Evolutionary conservation across 2,888 invertebrate genomes (phyloP), one percentile per base, ranked within the genome.

Genomic region (Lasioglossum malachurum): DNA sequence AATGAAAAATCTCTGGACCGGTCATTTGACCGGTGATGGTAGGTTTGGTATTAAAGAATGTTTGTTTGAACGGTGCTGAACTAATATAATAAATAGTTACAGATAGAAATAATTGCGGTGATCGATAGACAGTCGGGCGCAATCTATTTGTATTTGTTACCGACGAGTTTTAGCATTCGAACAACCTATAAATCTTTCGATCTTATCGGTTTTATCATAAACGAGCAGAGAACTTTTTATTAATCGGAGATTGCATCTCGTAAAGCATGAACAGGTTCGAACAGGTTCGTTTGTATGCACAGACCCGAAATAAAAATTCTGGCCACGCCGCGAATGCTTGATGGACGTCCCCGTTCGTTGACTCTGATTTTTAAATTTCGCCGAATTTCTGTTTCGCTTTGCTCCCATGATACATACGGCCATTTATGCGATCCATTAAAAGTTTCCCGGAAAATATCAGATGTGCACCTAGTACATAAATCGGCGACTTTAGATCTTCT

Each of bases 311-410:
- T 86, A 69, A 86, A 82, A 87, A 86, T 87, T 87, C 77, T 49
- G 31, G 2, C 16, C 76, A 85, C 86, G 75, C 75, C 14, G 35
- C 41, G 77, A 74, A 77, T 79, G 35, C 79, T 64, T 31, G 60
- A 74, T 75, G 77, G 71, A 86, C 71, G 78, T 67, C 41, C 53
- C 53, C 77, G 79, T 87, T 86, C 87, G 79, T 85, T 87, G 82
- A 85, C 86, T 77, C 82, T 57, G 31, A 44, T 77, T 46, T 64
- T 67, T 75, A 35, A 86, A 73, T 82, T 87, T 87, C 75, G 82
- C 85, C 78, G 85, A 79, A 87, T 78, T 53, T 27, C 38, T 35
- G 75, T 67, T 78, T 35, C 75, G 49, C 57, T 44, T 27, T 53
- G 60, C 72, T 77, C 57, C 14, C 75, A 5, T 44, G n/a, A 49